These are phyloP conservation scores for Drosophila nr. fundita DNA, from an alignment of 2,888 invertebrate species.

Conservation along the genomic window DNA sequence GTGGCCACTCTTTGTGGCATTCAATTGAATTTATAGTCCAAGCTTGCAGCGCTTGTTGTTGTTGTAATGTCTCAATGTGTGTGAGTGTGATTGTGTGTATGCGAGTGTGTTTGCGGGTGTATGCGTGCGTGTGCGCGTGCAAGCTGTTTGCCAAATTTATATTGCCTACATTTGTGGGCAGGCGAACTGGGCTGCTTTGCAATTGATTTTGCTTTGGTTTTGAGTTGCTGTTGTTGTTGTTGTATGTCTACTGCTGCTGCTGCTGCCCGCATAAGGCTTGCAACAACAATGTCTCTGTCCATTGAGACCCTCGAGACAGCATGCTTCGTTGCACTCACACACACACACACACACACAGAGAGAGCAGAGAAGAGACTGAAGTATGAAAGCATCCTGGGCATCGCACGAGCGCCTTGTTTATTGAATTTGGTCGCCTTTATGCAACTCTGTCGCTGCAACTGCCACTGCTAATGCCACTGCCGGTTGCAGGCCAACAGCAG, in stretches of 20 bases:
- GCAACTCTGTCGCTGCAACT: background rate
- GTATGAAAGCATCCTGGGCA: constrained; percentile 35
- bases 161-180: constrained; percentile 72
- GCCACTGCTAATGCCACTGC: background rate
- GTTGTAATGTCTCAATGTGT: constrained; percentile 52
- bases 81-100: constrained; percentile 11
- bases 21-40: constrained; percentile 65
- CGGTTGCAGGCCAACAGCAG: constrained; percentile 10
- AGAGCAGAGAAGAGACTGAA: constrained; percentile 5
- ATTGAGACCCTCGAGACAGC: constrained; percentile 44
- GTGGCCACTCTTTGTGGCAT: constrained; percentile 62
- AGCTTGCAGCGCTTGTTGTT: constrained; percentile 23
- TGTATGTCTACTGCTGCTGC: constrained; percentile 8
- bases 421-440: constrained; percentile 71
- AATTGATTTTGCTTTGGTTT: constrained; percentile 74
- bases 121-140: constrained; percentile 33
- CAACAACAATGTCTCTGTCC: constrained; percentile 54
- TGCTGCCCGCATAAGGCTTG: constrained; percentile 21
- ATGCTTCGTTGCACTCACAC: constrained; percentile 53
- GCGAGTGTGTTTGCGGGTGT: constrained; percentile 22
- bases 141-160: constrained; percentile 71
- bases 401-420: constrained; percentile 76
- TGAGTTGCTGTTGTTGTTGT: constrained; percentile 8
- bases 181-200: constrained; percentile 40
- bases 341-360: constrained; percentile 8